Conservation (phyloP, 1,140 invertebrate species). For the Megathymus violae region DNA sequence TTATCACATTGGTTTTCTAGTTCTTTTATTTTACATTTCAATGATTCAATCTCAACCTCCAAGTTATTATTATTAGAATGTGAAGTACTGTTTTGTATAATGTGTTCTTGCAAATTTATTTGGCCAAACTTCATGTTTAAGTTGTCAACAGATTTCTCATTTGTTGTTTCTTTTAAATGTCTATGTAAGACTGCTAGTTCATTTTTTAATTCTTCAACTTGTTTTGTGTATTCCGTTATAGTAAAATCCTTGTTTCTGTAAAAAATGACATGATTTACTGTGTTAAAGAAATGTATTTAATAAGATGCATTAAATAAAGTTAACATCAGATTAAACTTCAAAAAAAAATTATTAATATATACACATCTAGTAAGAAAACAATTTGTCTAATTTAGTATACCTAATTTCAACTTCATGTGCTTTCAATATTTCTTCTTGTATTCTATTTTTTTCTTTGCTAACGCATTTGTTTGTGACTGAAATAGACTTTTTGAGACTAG, state of each 20-base stretch:
- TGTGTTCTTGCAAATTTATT: constrained; percentile 44
- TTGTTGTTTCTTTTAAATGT: constrained; percentile 48
- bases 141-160: constrained; percentile 45
- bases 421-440: constrained; percentile 65
- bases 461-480: constrained; percentile 38
- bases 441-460: constrained; percentile 44
- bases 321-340: no score
- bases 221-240: constrained; percentile 70
- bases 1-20: constrained; percentile 66
- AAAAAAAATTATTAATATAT: no score
- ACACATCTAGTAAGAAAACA: no score
- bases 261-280: constrained; percentile 37
- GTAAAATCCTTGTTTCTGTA: constrained; percentile 76
- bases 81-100: constrained; percentile 33
- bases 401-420: constrained; percentile 75
- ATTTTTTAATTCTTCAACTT: constrained; percentile 74
- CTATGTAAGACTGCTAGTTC: constrained; percentile 62
- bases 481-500: constrained; percentile 47
- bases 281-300: no score
- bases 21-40: constrained; percentile 55
- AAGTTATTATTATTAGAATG: constrained; percentile 31
- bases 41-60: constrained; percentile 42
- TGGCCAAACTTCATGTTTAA: constrained; percentile 50
- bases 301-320: no score
- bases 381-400: no score